A percentile compares a stretch with the other conserved stretches of the same genome.
Conservation (phyloP, 2,113 vertebrate genomes). For the Lophura nycthemera region DNA sequence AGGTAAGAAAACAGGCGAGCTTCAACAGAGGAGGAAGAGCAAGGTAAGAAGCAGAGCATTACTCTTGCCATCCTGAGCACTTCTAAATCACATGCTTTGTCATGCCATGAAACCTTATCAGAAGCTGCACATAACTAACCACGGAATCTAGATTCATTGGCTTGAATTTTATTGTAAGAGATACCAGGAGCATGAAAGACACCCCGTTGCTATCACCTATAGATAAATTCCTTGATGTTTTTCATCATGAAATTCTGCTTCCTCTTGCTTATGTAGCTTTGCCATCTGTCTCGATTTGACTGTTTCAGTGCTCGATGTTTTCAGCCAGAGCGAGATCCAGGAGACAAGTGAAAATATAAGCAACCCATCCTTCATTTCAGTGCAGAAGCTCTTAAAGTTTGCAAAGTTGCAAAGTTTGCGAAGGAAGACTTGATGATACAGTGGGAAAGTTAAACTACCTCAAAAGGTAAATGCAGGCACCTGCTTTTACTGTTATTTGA, state of each 20-base stretch:
- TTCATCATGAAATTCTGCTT: conserved; percentile 24
- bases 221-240: conserved; percentile 23
- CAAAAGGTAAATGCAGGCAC: background rate
- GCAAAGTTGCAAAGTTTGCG: conserved; percentile 12
- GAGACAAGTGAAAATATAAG: conserved; percentile 39
- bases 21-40: background rate
- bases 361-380: conserved; percentile 18
- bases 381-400: background rate
- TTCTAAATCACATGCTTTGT: background rate
- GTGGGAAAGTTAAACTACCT: background rate
- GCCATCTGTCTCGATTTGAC: conserved; percentile 36
- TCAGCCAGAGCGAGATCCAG: conserved; percentile 45
- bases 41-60: background rate
- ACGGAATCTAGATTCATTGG: background rate
- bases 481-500: background rate
- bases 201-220: conserved; percentile 22
- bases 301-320: conserved; percentile 36
- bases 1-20: background rate
- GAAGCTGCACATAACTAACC: background rate
- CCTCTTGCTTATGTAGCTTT: conserved; percentile 32
- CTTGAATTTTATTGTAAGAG: background rate
- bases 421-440: background rate
- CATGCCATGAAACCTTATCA: background rate
- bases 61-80: background rate
- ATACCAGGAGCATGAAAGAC: background rate